A percentile compares a stretch with the other conserved stretches of the same genome.
phyloP scores from a whole-genome alignment of 2,888 invertebrate species.

The Diarsia dahlii region DNA sequence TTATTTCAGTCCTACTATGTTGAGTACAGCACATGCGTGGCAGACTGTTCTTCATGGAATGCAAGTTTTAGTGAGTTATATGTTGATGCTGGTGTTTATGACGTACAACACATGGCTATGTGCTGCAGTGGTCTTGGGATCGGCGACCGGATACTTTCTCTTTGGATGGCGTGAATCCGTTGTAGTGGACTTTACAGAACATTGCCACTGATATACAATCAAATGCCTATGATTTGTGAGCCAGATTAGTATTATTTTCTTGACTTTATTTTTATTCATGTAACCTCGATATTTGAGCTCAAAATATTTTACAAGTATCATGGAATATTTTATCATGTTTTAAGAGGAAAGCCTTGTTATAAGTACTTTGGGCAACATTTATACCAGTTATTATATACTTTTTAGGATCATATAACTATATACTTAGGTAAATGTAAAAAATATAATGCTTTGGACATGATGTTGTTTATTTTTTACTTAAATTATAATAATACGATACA shows the following conservation, averaged over 20 bases:
- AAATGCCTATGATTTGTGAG: constrained; percentile 51
- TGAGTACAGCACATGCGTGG: constrained; percentile 95
- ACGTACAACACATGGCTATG: constrained; percentile 99
- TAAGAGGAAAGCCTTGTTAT: constrained; percentile 83
- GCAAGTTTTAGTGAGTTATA: constrained; percentile 97
- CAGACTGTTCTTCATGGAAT: constrained; percentile 97
- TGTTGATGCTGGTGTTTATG: constrained; percentile 99
- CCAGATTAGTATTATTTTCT: constrained; percentile 67
- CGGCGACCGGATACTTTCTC: constrained; percentile 97
- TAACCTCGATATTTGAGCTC: constrained; percentile 80
- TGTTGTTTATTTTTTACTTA: constrained; percentile 60
- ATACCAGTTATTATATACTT: constrained; percentile 86
- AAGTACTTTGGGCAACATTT: constrained; percentile 82
- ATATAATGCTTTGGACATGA: constrained; percentile 78
- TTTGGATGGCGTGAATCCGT: constrained; percentile 99
- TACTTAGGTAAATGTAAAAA: constrained; percentile 81
- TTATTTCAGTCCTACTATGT: constrained; percentile 94
- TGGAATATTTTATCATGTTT: constrained; percentile 83
- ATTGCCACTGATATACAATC: constrained; percentile 94
- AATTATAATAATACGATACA: neutral
- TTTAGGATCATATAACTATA: constrained; percentile 77
- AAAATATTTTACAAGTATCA: constrained; percentile 81
- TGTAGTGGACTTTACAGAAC: constrained; percentile 98
- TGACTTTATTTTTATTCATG: constrained; percentile 69
- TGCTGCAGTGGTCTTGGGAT: constrained; percentile 96